These are phyloP conservation scores for Oryctolagus cuniculus DNA, from an alignment of 2,113 vertebrate species.

Conservation along the genomic window DNA sequence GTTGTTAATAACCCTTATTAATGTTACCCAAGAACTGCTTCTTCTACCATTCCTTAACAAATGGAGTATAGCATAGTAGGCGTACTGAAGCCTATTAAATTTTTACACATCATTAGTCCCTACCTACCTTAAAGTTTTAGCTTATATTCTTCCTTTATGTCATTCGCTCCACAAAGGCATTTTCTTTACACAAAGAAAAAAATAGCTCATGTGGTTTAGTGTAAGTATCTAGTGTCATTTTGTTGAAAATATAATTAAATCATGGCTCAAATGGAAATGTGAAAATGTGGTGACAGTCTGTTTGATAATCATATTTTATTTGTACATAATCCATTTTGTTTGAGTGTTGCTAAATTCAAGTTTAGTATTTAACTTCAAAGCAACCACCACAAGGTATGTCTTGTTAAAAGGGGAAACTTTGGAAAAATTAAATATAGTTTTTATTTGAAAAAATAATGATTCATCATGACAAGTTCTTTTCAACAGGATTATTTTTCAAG, in stretches of 20 bases:
- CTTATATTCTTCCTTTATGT: conserved; percentile 62
- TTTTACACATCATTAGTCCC: conserved; percentile 74
- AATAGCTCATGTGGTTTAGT: conserved; percentile 18
- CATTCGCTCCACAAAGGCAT: conserved; percentile 46
- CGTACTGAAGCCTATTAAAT: conserved; percentile 54
- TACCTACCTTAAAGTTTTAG: conserved; percentile 66
- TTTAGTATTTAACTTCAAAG: not conserved
- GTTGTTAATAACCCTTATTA: conserved; percentile 79
- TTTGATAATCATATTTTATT: not conserved
- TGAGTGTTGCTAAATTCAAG: not conserved
- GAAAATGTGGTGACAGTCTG: not conserved
- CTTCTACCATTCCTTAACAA: conserved; percentile 60
- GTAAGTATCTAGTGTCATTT: conserved; percentile 28
- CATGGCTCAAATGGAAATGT: not conserved
- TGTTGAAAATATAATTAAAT: conserved; percentile 31
- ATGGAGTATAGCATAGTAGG: conserved; percentile 57
- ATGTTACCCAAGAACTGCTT: conserved; percentile 62
- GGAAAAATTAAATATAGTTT: too few relatives aligned
- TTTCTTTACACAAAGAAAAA: conserved; percentile 51
- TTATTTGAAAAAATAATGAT: not conserved
- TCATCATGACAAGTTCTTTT: not conserved
- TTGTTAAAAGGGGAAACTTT: too few relatives aligned
- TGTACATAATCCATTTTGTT: not conserved
- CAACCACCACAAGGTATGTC: not conserved
- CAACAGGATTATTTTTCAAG: not conserved